Base-by-base conservation (phyloP, 2,797 vertebrate genomes). In the Hirundo rustica region DNA sequence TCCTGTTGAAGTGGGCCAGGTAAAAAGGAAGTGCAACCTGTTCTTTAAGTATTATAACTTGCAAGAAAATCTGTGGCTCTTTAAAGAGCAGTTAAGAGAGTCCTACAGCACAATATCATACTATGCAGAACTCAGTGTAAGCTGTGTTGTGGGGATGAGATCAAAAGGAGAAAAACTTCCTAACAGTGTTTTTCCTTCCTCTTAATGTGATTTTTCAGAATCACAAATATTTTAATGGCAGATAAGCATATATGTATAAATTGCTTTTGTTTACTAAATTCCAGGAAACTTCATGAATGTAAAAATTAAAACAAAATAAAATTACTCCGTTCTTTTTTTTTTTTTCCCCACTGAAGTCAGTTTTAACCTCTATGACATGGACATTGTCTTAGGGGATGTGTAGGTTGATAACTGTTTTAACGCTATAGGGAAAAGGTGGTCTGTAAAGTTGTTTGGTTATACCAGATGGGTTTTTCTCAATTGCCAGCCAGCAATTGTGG, bases 401-500 rank as follows among this genome's bases (percentile, higher is more conserved):
- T 38, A 44, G 9, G 22, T 22, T 50, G 9, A 36, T 7, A n/a
- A 6, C 12, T 42, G 13, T 20, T 51, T 58, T 38, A 54, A 51
- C 3, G 0, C 20, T 58, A 6, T 26, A 66, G 22, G 17, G 29
- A 73, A 55, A 73, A 47, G 14, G 4, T 55, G 16, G 4, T 40
- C 30, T 61, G 9, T 57, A 83, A 80, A 2, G 3, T 25, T 47
- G 12, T 38, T 47, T 60, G 38, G 4, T 17, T 32, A 36, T 30
- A 48, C 5, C 3, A 66, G 6, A 10, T 32, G 9, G 8, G 4
- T 1, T 21, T 64, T 65, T 27, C 15, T 54, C 16, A 3, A 2
- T 23, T 66, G 5, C 7, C 40, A 88, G 21, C 3, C 32, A 1
- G 6, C 9, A 58, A 3, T 1, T 11, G 1, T 55, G 19, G 14